A percentile compares a stretch with the other conserved stretches of the same genome.
Conservation (phyloP, 2,888 invertebrate species). For the Kuschelorhynchus macadamiae region DNA sequence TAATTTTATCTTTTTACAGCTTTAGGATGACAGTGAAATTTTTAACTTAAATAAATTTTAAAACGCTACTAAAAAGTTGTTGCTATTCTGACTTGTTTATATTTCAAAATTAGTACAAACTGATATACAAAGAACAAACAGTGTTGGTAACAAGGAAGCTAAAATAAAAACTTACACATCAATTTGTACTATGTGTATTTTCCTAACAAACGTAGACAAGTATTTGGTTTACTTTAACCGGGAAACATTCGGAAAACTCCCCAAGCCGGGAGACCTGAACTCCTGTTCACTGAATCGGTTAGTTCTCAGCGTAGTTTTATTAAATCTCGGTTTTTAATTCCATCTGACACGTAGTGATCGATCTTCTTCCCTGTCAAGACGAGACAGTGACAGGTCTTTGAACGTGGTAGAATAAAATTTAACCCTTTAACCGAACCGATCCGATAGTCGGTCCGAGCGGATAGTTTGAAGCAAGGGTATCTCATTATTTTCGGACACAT, state of each 20-base stretch:
- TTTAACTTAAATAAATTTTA: no score
- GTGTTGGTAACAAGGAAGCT: no score
- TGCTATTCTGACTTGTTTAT: no score
- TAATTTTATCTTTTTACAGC: no score
- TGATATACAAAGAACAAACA: no score
- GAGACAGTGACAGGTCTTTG: constrained; percentile 37
- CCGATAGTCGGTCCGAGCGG: constrained; percentile 7
- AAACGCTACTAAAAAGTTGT: no score
- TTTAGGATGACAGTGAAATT: no score
- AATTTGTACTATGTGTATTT: no score
- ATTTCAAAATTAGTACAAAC: no score
- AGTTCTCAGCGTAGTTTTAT: constrained; percentile 35
- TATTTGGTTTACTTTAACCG: not conserved
- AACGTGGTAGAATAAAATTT: constrained; percentile 41
- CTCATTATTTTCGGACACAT: constrained; percentile 33
- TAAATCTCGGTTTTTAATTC: constrained; percentile 40
- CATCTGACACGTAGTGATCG: constrained; percentile 31
- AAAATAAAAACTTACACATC: no score
- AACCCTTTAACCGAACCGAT: constrained; percentile 36
- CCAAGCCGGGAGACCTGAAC: constrained; percentile 4
- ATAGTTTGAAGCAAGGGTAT: constrained; percentile 14
- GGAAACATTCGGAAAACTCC: not conserved
- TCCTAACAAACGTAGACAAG: not conserved
- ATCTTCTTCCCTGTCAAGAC: constrained; percentile 41
- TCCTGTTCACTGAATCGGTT: constrained; percentile 20